Conservation (phyloP, 2,888 invertebrate species). For the Drepanosiphum platanoidis region DNA sequence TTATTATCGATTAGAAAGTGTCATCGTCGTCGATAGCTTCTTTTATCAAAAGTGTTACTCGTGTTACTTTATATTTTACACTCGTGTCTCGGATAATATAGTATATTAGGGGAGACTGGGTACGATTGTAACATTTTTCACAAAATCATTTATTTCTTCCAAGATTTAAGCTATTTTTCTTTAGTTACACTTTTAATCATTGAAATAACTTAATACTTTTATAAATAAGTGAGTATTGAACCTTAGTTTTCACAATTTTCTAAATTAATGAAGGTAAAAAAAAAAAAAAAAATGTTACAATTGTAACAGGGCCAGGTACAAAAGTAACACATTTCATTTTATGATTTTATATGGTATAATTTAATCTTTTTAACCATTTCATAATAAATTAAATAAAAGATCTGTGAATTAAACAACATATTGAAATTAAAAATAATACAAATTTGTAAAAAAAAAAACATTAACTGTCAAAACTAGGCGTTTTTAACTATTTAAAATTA, state of each 20-base stretch:
- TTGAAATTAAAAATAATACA: neutral
- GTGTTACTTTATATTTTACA: too few species aligned
- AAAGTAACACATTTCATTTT: slow-evolving; percentile 39
- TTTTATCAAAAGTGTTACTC: too few species aligned
- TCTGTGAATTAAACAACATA: too few species aligned
- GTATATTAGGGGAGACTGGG: too few species aligned
- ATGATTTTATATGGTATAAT: neutral
- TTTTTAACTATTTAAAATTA: neutral
- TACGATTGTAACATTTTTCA: too few species aligned
- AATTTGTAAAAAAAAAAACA: slow-evolving; percentile 2
- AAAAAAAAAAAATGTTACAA: slow-evolving; percentile 4
- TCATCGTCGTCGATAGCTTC: too few species aligned
- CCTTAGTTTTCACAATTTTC: slow-evolving; percentile 25
- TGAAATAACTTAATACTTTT: slow-evolving; percentile 9
- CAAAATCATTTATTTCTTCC: too few species aligned
- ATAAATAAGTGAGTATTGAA: slow-evolving; percentile 22
- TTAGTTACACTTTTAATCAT: slow-evolving; percentile 1
- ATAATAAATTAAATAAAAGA: too few species aligned
- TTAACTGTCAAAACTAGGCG: too few species aligned
- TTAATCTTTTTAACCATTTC: too few species aligned
- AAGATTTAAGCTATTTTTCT: neutral
- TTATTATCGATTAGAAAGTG: too few species aligned
- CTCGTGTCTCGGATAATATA: too few species aligned
- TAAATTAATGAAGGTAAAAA: slow-evolving; percentile 7
- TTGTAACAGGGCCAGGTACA: slow-evolving; percentile 34